Evolutionary conservation across 37 sponge, comb jelly and placozoan genomes (phyloP), one percentile per base, ranked within the genome.

Genomic region (Crambe crambe): DNA sequence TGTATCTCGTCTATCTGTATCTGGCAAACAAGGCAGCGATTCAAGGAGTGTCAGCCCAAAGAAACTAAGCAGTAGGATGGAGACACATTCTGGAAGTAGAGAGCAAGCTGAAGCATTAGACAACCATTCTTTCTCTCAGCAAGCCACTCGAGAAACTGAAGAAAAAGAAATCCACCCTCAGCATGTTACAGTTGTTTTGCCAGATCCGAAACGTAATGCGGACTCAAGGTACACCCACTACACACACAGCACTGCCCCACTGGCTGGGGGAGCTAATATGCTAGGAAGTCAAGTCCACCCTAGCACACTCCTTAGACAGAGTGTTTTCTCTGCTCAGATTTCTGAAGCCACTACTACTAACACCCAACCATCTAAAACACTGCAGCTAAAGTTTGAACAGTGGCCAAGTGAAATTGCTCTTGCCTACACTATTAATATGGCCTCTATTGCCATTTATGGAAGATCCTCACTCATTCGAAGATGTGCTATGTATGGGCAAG

Each of bases 171-270:
- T 29, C 63, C 63, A 20, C 4, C 25, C 63, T 21, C 30, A 23
- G 15, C 63, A 61, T 20, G n/a, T n/a, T n/a, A n/a, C n/a, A n/a
- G n/a, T n/a, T n/a, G 63, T 23, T 61, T 9, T 8, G 5, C 15
- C 18, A 29, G 63, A 23, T 23, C 69, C 69, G 41, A 17, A 6
- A 27, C 37, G 70, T 10, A 81, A 39, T 40, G 51, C 23, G 12
- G 77, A 81, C 37, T 44, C 77, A 9, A 73, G 72, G 26, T 87
- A 66, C 47, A 87, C 86, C 37, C 83, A 82, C 42, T 92, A 92
- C 51, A 84, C 82, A 8, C 85, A 84, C 78, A 92, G 92, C 51
- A 80, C 58, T 26, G 84, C 88, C 10, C 77, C 92, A 0, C 67
- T 87, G 57, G 74, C 72, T 44, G 83, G 71, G 5, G 92, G 85